phyloP scores from a whole-genome alignment of 2,888 invertebrate species.

The Temnothorax unifasciatus region DNA sequence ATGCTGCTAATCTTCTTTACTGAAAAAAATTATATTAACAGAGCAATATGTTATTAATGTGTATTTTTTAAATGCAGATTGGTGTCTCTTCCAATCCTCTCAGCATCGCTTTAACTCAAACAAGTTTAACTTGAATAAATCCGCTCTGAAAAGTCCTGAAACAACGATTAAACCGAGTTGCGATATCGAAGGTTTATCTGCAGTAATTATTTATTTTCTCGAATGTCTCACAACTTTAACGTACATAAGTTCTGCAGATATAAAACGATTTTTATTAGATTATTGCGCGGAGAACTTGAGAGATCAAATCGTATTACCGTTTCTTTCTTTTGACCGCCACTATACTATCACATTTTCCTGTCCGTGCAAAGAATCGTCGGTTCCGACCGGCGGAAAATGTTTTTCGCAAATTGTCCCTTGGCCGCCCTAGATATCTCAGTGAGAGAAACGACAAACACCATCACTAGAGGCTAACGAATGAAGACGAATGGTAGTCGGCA shows the following conservation, averaged over 20 bases:
- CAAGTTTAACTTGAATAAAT: conserved; percentile 6
- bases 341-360: background rate
- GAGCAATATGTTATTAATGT: background rate
- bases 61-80: background rate
- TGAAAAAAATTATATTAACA: background rate
- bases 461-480: conserved; percentile 61
- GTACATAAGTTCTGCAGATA: conserved; percentile 45
- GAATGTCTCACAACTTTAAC: conserved; percentile 54
- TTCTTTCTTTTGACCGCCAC: background rate
- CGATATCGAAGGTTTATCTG: background rate
- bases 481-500: conserved; percentile 71
- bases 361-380: background rate
- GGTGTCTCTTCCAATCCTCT: background rate
- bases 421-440: background rate
- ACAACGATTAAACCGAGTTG: background rate
- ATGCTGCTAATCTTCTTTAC: background rate
- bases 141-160: conserved; percentile 2
- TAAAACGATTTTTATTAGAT: conserved; percentile 64
- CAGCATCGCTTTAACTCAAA: background rate
- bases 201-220: conserved; percentile 62
- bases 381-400: background rate
- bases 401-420: background rate
- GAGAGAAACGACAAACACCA: conserved; percentile 6
- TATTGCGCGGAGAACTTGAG: conserved; percentile 20
- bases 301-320: background rate